Base-by-base conservation (phyloP, 2,888 invertebrate species). In the Hirudinaria manillensis region DNA sequence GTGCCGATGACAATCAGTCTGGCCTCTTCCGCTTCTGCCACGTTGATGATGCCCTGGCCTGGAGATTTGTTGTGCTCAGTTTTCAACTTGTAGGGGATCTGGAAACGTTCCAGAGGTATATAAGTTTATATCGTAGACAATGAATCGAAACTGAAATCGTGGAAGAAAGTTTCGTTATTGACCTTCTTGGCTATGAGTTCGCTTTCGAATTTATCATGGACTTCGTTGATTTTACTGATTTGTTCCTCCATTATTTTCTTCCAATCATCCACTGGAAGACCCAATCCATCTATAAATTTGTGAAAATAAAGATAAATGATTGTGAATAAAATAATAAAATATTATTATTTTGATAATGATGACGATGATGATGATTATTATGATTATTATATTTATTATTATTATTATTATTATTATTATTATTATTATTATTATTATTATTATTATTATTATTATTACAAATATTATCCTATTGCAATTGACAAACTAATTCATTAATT, bases 181-280 rank as follows among this genome's bases (percentile, higher is more conserved):
- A 73, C 73, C 73, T 73, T 73, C 32, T 29, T 61, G 21, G 21
- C 19, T 3, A 73, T 56, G 6, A 73, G 65, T 36, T 73, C 73
- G 21, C 21, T 13, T 27, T 73, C 73, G 36, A 53, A 73, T 45
- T 73, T 73, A 3, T 73, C 73, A 10, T 56, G 73, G 21, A 73
- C 32, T 56, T 73, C 73, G 36, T 61, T 65, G 36, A 73, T 53
- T 56, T 74, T 74, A 38, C n/a, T 29, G 29, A 76, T 38, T 38
- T 77, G 76, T 2, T 71, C 75, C 70, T 78, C 65, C 45, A 79
- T 74, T 13, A 76, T 24, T 36, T 74, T 77, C 75, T 78, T 72
- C 79, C 79, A 79, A 51, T 79, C 79, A 32, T 77, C 78, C n/a
- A 77, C 75, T 16, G 79, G 79, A 4, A 77, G 73, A 3, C 68